Conservation (phyloP, 2,113 vertebrate species). For the Neomonachus schauinslandi region DNA sequence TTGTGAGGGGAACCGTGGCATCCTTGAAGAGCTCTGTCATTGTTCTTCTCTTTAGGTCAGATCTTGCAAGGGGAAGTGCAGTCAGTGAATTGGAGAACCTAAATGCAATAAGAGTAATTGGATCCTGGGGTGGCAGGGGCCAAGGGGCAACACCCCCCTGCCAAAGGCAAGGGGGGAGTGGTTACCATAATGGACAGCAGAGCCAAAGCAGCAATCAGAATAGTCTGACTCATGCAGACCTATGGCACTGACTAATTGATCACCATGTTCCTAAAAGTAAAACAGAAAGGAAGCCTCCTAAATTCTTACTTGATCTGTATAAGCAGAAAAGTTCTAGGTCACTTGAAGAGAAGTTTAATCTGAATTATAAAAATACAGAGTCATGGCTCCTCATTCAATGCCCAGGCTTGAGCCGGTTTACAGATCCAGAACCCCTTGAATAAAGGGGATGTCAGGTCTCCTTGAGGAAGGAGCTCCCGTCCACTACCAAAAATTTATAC, state of each 20-base stretch:
- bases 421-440: background rate
- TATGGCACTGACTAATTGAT: background rate
- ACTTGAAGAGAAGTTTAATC: background rate
- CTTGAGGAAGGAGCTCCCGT: background rate
- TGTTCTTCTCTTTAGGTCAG: background rate
- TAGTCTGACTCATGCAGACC: background rate
- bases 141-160: background rate
- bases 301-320: background rate
- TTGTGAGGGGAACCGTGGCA: background rate
- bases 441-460: background rate
- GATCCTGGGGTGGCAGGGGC: background rate
- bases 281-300: background rate
- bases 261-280: background rate
- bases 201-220: background rate
- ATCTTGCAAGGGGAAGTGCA: background rate
- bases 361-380: background rate
- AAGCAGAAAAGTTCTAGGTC: background rate
- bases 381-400: background rate
- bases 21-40: background rate
- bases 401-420: background rate
- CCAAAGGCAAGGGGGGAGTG: background rate
- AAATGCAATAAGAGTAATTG: background rate
- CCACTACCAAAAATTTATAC: background rate
- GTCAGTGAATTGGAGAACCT: background rate
- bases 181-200: background rate